Percentiles rank a stretch among this genome's conserved stretches.
Evolutionary conservation across 2,797 vertebrate genomes (phyloP).

Genomic region (Molothrus ater): DNA sequence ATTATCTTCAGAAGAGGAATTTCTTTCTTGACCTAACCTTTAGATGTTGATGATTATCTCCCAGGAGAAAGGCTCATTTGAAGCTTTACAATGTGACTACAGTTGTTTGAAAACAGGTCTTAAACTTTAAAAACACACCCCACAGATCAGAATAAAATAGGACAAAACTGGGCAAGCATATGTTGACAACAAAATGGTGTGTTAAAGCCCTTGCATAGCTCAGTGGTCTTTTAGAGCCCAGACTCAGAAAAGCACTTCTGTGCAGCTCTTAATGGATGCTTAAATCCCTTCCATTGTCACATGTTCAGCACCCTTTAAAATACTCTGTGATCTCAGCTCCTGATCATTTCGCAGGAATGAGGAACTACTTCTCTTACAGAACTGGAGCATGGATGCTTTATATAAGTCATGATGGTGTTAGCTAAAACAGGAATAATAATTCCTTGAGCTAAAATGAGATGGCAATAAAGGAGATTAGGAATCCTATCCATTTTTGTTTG

Average conservation of each 20-base stretch:
- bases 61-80: background rate
- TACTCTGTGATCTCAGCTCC: background rate
- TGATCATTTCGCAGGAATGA: background rate
- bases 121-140: background rate
- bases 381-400: background rate
- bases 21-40: background rate
- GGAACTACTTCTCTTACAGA: background rate
- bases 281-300: conserved; percentile 33
- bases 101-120: background rate
- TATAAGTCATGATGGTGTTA: background rate
- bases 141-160: background rate
- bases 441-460: background rate
- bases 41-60: background rate
- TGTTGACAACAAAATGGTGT: background rate
- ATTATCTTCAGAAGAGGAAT: background rate
- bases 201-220: background rate
- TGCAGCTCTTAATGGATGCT: conserved; percentile 9
- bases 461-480: conserved; percentile 27
- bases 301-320: conserved; percentile 27
- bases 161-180: background rate
- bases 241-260: background rate
- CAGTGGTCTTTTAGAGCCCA: background rate
- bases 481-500: background rate
- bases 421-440: conserved; percentile 41
- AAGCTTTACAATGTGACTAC: background rate